Evolutionary conservation across 92 coral and sea anemone species (phyloP).

Genomic region (Parazoanthus darwini): DNA sequence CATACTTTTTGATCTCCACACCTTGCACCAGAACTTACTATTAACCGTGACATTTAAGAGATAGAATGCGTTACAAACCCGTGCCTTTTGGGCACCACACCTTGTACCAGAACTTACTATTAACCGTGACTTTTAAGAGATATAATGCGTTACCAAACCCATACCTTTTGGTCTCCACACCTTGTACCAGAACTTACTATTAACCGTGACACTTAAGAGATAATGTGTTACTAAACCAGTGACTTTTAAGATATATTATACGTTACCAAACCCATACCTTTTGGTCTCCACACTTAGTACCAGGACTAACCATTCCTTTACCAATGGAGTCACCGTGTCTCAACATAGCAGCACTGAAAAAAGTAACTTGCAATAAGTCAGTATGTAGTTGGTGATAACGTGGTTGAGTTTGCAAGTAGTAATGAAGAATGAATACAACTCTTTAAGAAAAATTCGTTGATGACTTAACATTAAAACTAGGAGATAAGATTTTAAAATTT

Average conservation of each 20-base stretch:
- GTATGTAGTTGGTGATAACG: no score
- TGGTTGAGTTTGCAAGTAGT: no score
- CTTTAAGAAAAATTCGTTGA: no score
- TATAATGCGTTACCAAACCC: neutral
- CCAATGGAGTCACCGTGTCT: conserved; percentile 60
- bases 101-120: conserved; percentile 74
- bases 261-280: conserved; percentile 51
- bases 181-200: conserved; percentile 83
- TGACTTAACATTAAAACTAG: no score
- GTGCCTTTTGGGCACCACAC: conserved; percentile 75
- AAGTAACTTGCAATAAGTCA: no score
- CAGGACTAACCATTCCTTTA: conserved; percentile 81
- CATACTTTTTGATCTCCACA: conserved; percentile 76
- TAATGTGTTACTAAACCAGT: neutral
- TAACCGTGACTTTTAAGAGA: neutral
- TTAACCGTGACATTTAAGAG: neutral
- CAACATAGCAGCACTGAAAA: conserved; percentile 64
- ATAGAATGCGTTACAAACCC: neutral
- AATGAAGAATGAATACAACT: no score
- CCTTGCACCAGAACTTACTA: conserved; percentile 75
- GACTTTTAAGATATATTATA: neutral
- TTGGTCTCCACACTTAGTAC: conserved; percentile 82
- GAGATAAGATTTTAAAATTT: no score
- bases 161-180: conserved; percentile 77
- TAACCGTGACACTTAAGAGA: neutral